Conservation (phyloP, 1,140 invertebrate genomes). For the Portunus trituberculatus region DNA sequence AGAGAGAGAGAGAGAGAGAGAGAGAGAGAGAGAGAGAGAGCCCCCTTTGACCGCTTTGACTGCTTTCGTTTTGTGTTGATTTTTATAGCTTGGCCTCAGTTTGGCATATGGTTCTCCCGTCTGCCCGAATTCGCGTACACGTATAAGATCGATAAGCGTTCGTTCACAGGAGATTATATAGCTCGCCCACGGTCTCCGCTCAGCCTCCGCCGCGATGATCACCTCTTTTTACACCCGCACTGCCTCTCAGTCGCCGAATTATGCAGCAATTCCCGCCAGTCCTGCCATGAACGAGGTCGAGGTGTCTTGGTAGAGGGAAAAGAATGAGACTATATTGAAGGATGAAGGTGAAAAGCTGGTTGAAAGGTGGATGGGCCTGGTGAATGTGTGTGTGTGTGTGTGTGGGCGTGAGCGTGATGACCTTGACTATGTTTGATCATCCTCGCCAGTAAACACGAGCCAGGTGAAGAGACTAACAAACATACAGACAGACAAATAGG, state of each 20-base stretch:
- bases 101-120: background rate
- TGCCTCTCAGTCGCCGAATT: too few relatives aligned
- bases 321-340: too few relatives aligned
- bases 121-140: background rate
- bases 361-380: too few relatives aligned
- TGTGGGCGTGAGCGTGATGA: background rate
- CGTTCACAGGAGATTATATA: background rate
- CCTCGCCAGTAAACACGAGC: background rate
- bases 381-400: background rate
- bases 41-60: too few relatives aligned
- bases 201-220: too few relatives aligned
- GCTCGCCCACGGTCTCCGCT: too few relatives aligned
- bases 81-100: background rate
- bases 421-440: background rate
- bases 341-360: too few relatives aligned
- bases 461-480: background rate
- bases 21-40: conserved; percentile 45
- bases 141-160: background rate
- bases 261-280: too few relatives aligned
- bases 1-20: conserved; percentile 36
- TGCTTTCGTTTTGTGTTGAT: background rate
- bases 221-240: too few relatives aligned
- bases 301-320: too few relatives aligned
- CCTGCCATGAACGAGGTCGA: too few relatives aligned
- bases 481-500: background rate